Base-by-base conservation (phyloP, 2,113 vertebrate species). In the Hystrix brachyura region DNA sequence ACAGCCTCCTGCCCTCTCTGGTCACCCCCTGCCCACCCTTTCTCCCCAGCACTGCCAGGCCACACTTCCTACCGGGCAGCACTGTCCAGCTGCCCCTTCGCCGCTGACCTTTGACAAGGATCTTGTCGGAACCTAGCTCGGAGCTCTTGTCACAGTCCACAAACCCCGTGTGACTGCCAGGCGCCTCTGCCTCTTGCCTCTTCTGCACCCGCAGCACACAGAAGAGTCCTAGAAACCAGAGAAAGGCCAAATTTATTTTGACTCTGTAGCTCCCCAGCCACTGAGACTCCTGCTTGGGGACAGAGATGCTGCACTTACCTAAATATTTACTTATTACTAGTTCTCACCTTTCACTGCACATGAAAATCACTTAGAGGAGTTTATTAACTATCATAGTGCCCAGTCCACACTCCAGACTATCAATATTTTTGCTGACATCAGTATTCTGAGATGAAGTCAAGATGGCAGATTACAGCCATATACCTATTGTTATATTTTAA, bases 11-110 rank as follows among this genome's bases (percentile, higher is more conserved):
- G 7, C 8, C 32, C 57, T 38, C 48, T 27, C 27, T 79, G 27
- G 1, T 15, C 17, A 5, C 0, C 15, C 74, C 6, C 21, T 0
- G 9, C 5, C 8, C 1, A 0, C 48, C 34, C 19, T 21, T 72
- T 57, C 32, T 85, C 46, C 21, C 25, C 4, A 23, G 0, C 1
- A 15, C 17, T 67, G 5, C 55, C 25, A n/a, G 34, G 43, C 0
- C 1, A 8, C 12, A 48, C 38, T 72, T 69, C n/a, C 64, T 62
- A 29, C 27, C 48, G 62, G 11, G 27, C 25, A 82, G 12, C 71
- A 29, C 60, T 64, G 29, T 48, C 90, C 27, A 83, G 55, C 8
- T 43, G n/a, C n/a, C 51, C 34, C 5, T 7, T 29, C 88, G 29
- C 64, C 72, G 80, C 46, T 46, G 80, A 92, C 23, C 59, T 89